These are phyloP conservation scores for Pitangus sulphuratus DNA, from an alignment of 2,797 vertebrate species.

Conservation along the genomic window DNA sequence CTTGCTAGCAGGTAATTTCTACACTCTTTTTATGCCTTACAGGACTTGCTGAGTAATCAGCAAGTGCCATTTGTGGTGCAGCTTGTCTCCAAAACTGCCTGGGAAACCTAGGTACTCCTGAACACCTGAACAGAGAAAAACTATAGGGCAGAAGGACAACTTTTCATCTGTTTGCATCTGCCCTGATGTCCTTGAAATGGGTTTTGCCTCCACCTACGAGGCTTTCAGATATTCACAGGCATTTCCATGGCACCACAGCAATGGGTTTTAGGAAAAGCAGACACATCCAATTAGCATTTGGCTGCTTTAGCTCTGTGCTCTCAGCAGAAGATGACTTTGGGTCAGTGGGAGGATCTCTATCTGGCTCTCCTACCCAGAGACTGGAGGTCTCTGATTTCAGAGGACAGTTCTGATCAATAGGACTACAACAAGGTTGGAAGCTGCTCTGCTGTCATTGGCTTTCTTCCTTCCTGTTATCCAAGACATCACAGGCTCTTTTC, in stretches of 20 bases:
- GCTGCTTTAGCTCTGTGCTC: background rate
- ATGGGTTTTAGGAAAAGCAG: background rate
- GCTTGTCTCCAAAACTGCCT: background rate
- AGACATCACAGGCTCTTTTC: background rate
- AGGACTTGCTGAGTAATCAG: background rate
- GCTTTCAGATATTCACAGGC: background rate
- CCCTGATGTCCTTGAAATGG: background rate
- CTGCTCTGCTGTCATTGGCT: constrained; percentile 2
- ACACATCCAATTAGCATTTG: background rate
- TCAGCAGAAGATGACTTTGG: background rate
- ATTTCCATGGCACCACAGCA: background rate
- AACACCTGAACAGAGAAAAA: background rate
- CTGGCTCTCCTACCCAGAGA: background rate
- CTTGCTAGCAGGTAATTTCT: background rate
- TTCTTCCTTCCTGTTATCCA: constrained; percentile 22
- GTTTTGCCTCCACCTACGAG: background rate
- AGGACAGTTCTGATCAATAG: constrained; percentile 48
- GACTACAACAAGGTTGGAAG: constrained; percentile 10
- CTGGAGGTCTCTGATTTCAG: constrained; percentile 22
- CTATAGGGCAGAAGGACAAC: background rate
- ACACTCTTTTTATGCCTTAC: background rate
- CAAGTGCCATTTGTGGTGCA: background rate
- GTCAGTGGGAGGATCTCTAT: background rate
- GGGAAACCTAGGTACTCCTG: background rate
- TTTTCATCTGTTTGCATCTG: background rate